These are phyloP conservation scores for Rhincodon typus DNA, from an alignment of 2,797 vertebrate genomes.

Conservation along the genomic window DNA sequence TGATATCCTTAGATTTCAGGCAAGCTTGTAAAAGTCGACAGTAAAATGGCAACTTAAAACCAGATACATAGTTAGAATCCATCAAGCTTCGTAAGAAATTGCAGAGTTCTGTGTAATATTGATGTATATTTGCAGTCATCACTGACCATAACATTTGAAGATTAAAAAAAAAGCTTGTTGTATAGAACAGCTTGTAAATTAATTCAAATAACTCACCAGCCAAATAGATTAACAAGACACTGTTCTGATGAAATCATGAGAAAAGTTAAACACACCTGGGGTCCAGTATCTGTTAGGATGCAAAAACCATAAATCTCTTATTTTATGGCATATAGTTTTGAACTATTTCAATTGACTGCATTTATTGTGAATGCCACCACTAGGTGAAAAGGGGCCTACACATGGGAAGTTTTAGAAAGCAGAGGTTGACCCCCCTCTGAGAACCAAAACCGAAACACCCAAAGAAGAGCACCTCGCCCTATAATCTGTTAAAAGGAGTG, in stretches of 20 bases:
- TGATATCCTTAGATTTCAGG: slow-evolving; percentile 22
- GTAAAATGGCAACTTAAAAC: neutral
- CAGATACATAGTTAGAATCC: neutral
- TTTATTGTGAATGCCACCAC: too few species aligned
- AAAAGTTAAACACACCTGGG: neutral
- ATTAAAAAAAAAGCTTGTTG: too few species aligned
- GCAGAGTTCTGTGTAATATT: neutral
- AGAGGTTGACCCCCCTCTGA: too few species aligned
- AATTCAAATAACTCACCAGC: neutral
- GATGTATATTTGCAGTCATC: neutral
- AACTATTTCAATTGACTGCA: too few species aligned
- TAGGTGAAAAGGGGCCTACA: too few species aligned
- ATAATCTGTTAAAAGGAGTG: too few species aligned
- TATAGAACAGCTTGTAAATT: neutral
- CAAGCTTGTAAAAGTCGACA: neutral
- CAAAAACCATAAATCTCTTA: neutral
- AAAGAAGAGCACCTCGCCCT: too few species aligned
- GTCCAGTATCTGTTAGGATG: neutral
- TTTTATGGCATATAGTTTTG: too few species aligned
- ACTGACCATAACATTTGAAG: neutral
- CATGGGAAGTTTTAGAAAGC: too few species aligned
- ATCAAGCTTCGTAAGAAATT: neutral
- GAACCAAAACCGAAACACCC: too few species aligned
- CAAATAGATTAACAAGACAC: neutral
- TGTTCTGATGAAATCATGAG: neutral